These are phyloP conservation scores for Turritopsis dohrnii DNA, from an alignment of 30 jellyfish, hydroid and myxozoan species.

Conservation along the genomic window DNA sequence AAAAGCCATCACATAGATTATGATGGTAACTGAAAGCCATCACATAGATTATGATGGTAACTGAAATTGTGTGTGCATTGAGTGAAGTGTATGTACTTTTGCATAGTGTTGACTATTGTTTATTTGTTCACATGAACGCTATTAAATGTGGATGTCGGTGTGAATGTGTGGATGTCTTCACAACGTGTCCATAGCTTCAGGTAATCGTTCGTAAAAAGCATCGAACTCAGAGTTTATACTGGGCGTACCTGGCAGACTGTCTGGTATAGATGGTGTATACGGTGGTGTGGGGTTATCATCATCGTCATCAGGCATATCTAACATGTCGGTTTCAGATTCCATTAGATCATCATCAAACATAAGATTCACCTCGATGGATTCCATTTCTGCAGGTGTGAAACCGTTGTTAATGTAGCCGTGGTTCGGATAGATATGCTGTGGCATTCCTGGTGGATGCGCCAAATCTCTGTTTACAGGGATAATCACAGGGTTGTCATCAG, in stretches of 20 bases:
- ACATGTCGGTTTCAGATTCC: constrained; percentile 6
- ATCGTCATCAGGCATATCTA: constrained; percentile 1
- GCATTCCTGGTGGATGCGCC: constrained; percentile 13
- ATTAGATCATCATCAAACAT: constrained; percentile 1
- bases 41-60: neutral
- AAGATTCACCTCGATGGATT: constrained; percentile 1
- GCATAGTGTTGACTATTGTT: neutral
- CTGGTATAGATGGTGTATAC: neutral
- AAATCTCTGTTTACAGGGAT: neutral
- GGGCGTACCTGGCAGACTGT: constrained; percentile 12
- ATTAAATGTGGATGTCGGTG: neutral
- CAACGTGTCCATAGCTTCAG: neutral
- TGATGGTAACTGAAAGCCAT: neutral
- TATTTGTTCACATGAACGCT: no score
- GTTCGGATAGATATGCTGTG: neutral
- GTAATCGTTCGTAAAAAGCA: neutral
- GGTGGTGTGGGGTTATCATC: neutral
- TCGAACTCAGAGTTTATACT: neutral
- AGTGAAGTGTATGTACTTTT: neutral
- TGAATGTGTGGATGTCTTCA: neutral
- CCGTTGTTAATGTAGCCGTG: neutral
- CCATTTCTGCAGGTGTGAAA: neutral
- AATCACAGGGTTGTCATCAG: neutral
- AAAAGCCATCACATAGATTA: neutral
- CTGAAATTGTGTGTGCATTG: neutral